Evolutionary conservation across 1,140 invertebrate genomes (phyloP).

Genomic region (Calliphora vicina): DNA sequence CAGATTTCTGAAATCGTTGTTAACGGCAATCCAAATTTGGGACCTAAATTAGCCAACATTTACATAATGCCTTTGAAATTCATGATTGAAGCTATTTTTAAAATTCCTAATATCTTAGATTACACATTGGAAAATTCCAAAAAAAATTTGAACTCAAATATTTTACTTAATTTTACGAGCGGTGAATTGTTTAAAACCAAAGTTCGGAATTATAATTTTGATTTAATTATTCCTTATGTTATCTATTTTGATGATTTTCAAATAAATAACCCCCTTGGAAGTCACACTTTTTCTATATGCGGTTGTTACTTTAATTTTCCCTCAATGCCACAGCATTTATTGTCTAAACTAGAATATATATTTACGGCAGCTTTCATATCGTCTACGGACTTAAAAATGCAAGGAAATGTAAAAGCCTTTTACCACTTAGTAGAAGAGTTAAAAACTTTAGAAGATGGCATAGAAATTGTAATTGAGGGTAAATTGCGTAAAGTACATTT

Average conservation of each 20-base stretch:
- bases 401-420: conserved; percentile 31
- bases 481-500: conserved; percentile 44
- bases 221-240: conserved; percentile 36
- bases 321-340: conserved; percentile 22
- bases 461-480: background rate
- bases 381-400: conserved; percentile 24
- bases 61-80: conserved; percentile 36
- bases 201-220: background rate
- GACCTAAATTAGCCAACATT: background rate
- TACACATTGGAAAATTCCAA: conserved; percentile 31
- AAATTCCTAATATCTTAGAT: conserved; percentile 36
- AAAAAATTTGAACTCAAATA: background rate
- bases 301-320: conserved; percentile 39
- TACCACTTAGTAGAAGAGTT: conserved; percentile 28
- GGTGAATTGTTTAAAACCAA: conserved; percentile 36
- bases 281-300: conserved; percentile 32
- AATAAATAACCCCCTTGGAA: conserved; percentile 38
- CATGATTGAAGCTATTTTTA: conserved; percentile 22
- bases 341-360: conserved; percentile 35
- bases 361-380: conserved; percentile 34
- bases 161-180: conserved; percentile 34
- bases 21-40: conserved; percentile 26
- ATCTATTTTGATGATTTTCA: conserved; percentile 39
- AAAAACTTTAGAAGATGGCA: conserved; percentile 35
- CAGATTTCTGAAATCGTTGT: background rate